A percentile compares a stretch with the other conserved stretches of the same genome.
Evolutionary conservation across 1,140 invertebrate species (phyloP).

Genomic region (Psix sp.): DNA sequence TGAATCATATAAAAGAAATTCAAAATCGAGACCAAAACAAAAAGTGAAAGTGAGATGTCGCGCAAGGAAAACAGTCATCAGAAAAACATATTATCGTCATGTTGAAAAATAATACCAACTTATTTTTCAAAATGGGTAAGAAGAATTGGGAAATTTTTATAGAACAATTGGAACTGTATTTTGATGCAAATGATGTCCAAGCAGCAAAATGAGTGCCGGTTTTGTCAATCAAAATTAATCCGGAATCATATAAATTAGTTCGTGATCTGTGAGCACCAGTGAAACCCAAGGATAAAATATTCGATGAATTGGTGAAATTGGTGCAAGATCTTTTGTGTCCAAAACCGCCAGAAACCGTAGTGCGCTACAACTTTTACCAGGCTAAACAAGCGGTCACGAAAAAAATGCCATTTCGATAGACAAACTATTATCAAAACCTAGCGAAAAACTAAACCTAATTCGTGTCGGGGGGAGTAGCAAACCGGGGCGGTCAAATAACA

Average conservation of each 20-base stretch:
- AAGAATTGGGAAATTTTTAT: conserved; percentile 36
- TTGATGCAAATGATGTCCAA: conserved; percentile 56
- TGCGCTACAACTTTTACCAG: conserved; percentile 59
- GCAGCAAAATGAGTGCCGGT: conserved; percentile 49
- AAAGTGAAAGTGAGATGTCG: too few species aligned
- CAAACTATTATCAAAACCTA: conserved; percentile 56
- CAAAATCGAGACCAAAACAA: too few species aligned
- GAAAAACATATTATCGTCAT: too few species aligned
- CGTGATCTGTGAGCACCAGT: conserved; percentile 59
- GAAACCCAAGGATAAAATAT: conserved; percentile 53
- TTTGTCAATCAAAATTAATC: conserved; percentile 55
- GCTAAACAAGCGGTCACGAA: conserved; percentile 50
- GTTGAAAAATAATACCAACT: too few species aligned
- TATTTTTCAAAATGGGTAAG: too few species aligned
- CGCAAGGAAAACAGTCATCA: too few species aligned
- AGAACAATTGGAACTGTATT: conserved; percentile 60
- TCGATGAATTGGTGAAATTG: conserved; percentile 43
- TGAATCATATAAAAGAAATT: too few species aligned
- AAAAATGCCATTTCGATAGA: conserved; percentile 51
- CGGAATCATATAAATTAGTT: conserved; percentile 59
- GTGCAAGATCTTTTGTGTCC: conserved; percentile 59
- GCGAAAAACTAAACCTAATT: too few species aligned
- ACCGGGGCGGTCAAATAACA: too few species aligned
- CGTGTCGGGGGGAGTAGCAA: too few species aligned
- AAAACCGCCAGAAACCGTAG: conserved; percentile 59